These are phyloP conservation scores for Limnothrissa miodon DNA, from an alignment of 2,113 vertebrate genomes.

Conservation along the genomic window DNA sequence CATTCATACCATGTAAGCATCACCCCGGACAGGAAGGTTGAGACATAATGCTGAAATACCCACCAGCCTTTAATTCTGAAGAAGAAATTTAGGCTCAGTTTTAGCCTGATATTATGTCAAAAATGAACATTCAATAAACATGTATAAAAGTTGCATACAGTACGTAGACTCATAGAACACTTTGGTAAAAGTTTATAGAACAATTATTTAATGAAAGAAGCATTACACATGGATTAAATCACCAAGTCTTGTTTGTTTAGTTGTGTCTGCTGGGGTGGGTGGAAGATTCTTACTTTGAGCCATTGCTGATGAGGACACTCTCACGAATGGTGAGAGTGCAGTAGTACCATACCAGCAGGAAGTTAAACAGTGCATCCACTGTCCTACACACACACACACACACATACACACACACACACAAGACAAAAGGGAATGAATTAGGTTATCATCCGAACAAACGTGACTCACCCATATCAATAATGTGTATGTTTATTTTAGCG, in stretches of 20 bases:
- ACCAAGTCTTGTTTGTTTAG: too few species aligned
- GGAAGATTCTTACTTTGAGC: constrained; percentile 78
- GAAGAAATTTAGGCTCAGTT: too few species aligned
- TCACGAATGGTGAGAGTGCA: constrained; percentile 97
- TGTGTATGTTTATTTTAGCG: background rate
- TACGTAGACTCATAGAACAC: background rate
- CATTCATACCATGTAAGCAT: constrained; percentile 95
- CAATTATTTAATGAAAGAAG: background rate
- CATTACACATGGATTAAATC: background rate
- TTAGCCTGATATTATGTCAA: background rate
- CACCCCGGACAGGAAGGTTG: constrained; percentile 93
- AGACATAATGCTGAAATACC: constrained; percentile 96
- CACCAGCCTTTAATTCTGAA: constrained; percentile 98
- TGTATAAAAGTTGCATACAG: background rate
- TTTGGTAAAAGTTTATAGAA: too few species aligned
- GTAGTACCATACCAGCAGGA: constrained; percentile 97
- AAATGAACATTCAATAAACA: background rate
- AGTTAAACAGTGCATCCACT: constrained; percentile 89
- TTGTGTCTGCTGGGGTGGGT: background rate
- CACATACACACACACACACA: background rate
- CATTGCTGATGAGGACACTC: constrained; percentile 93
- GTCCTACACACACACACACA: constrained; percentile 52
- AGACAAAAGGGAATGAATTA: background rate
- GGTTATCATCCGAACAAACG: background rate
- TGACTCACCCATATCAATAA: background rate